Evolutionary conservation across 2,888 invertebrate species (phyloP), one percentile per base, ranked within the genome.

Genomic region (Barypeithes pellucidus): DNA sequence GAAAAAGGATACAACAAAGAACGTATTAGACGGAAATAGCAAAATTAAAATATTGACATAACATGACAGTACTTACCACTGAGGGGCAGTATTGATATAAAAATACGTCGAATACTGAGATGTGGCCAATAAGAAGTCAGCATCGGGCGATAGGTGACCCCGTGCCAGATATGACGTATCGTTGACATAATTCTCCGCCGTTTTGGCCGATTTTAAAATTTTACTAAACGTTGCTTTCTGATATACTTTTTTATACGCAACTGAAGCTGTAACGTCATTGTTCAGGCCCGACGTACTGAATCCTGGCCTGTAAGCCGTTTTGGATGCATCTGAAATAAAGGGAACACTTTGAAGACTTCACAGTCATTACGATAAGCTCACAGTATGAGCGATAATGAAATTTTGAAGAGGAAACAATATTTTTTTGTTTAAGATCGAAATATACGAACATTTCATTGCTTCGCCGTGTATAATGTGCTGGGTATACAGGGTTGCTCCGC

Each of bases 131-230:
- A 88, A 80, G 80, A 88, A 88, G 82, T 89, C 89, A 3, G 86
- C 88, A 80, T 87, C 87, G 7, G 89, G 88, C 3, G 88, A 82
- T 59, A 89, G 81, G 79, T 89, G 89, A 3, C 89, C 89, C 45
- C 87, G 81, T 1, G 88, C 82, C 67, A 89, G 76, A 79, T 81
- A 87, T 9, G 82, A 83, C 29, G 78, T 81, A 8, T 77, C 73
- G 57, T 79, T 82, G 9, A 87, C 81, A 73, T 85, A 87, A 9
- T 80, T 72, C 29, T 84, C 76, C 0, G 84, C 82, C 43, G 80
- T 50, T 12, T 74, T 77, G 7, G 81, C 66, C 0, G 81, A 75
- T 16, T 85, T 84, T 9, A 87, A 79, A 12, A 85, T 74, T 9
- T 78, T 75, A 41, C 79, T 81, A 67, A 88, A 86, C 14, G 80